Evolutionary conservation across 2,888 invertebrate genomes (phyloP).

Genomic region (Orchesella flavescens): DNA sequence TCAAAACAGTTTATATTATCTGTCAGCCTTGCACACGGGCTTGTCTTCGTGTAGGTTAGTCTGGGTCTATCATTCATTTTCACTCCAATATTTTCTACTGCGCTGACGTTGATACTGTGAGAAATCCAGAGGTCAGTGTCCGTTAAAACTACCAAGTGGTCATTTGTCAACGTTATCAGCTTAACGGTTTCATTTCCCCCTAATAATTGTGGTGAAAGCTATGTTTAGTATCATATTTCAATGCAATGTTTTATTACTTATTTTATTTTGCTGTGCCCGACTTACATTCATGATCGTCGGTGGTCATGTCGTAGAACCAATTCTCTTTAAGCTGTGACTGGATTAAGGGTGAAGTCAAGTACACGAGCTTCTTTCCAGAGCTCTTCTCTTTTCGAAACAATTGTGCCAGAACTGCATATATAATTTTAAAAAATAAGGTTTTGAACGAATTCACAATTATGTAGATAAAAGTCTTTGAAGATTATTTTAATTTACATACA

Average conservation of each 20-base stretch:
- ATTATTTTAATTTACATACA: slow-evolving; percentile 33
- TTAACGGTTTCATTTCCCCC: slow-evolving; percentile 51
- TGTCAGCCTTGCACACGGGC: slow-evolving; percentile 54
- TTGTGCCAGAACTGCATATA: slow-evolving; percentile 20
- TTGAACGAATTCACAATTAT: too few relatives aligned
- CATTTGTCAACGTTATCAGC: slow-evolving; percentile 61
- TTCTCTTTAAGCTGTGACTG: slow-evolving; percentile 36
- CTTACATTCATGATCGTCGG: slow-evolving; percentile 43
- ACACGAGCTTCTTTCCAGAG: neutral
- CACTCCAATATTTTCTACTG: neutral
- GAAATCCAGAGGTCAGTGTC: slow-evolving; percentile 60
- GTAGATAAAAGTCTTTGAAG: too few relatives aligned
- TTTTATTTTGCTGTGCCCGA: neutral
- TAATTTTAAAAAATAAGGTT: neutral
- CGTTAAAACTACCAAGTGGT: slow-evolving; percentile 55
- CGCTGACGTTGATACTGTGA: slow-evolving; percentile 43
- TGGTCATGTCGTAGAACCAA: slow-evolving; percentile 55
- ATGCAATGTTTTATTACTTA: too few relatives aligned
- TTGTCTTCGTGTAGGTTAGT: slow-evolving; percentile 40
- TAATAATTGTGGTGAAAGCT: too few relatives aligned
- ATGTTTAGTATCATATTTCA: too few relatives aligned
- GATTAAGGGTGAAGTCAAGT: slow-evolving; percentile 42
- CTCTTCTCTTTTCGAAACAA: neutral
- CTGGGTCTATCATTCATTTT: slow-evolving; percentile 20
- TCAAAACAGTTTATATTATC: slow-evolving; percentile 54